Conservation (phyloP, 2,888 invertebrate species). For the Chydorus sphaericus region DNA sequence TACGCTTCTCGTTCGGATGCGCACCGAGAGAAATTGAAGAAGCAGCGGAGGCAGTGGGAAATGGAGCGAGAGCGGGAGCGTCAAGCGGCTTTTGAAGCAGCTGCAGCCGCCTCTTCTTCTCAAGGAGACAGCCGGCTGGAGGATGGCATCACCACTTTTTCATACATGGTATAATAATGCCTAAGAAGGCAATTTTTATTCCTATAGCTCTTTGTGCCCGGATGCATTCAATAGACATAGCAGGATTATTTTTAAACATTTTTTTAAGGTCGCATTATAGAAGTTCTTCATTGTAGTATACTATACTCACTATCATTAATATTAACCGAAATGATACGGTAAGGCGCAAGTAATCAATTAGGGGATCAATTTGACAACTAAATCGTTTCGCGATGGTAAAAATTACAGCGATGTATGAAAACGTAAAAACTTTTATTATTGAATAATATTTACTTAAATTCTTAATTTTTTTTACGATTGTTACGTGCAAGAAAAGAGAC, state of each 20-base stretch:
- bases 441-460: background rate
- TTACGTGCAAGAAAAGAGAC: too few species aligned
- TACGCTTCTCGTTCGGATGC: slow-evolving; percentile 28
- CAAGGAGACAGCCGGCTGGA: slow-evolving; percentile 4
- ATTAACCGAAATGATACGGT: too few species aligned
- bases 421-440: too few species aligned
- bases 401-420: too few species aligned
- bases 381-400: too few species aligned
- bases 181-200: background rate
- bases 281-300: too few species aligned
- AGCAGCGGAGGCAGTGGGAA: slow-evolving; percentile 61
- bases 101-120: slow-evolving; percentile 5
- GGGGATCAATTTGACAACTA: background rate
- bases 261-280: too few species aligned
- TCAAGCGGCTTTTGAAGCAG: slow-evolving; percentile 12
- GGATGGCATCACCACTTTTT: slow-evolving; percentile 11
- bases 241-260: too few species aligned
- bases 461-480: background rate
- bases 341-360: background rate
- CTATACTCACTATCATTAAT: too few species aligned
- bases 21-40: slow-evolving; percentile 65
- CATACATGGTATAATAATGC: background rate
- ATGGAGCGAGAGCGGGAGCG: slow-evolving; percentile 41
- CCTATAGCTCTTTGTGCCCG: too few species aligned
- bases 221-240: too few species aligned